Percentiles rank a stretch among this genome's conserved stretches.
Conservation (phyloP, 2,797 vertebrate species). For the Naso thynnoides region DNA sequence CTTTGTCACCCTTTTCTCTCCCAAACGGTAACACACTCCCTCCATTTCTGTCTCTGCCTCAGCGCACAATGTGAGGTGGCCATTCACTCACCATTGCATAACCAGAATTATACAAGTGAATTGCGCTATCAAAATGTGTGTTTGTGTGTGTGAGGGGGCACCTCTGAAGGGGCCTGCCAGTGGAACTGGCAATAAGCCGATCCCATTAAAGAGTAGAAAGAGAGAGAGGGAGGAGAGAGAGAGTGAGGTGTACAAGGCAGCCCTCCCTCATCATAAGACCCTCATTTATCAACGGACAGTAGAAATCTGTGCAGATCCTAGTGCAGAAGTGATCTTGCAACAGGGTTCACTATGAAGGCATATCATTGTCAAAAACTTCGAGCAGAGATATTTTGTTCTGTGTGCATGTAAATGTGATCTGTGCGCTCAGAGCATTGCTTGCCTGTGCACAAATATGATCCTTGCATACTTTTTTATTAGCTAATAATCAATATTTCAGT, state of each 20-base stretch:
- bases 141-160: slow-evolving; percentile 51
- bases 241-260: slow-evolving; percentile 30
- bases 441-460: too few relatives aligned
- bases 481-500: too few relatives aligned
- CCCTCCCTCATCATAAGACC: slow-evolving; percentile 28
- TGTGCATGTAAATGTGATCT: too few relatives aligned
- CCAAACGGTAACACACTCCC: slow-evolving; percentile 4
- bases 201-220: slow-evolving; percentile 61
- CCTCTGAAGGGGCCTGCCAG: slow-evolving; percentile 66
- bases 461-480: too few relatives aligned
- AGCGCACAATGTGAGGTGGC: slow-evolving; percentile 70
- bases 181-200: slow-evolving; percentile 66
- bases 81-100: slow-evolving; percentile 80
- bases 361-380: too few relatives aligned
- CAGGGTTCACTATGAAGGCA: too few relatives aligned
- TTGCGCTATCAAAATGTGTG: slow-evolving; percentile 67
- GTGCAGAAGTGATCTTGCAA: too few relatives aligned
- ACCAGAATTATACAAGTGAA: slow-evolving; percentile 80
- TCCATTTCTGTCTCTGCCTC: slow-evolving; percentile 59
- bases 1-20: slow-evolving; percentile 30
- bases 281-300: too few relatives aligned
- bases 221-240: slow-evolving; percentile 11
- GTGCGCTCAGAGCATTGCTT: too few relatives aligned
- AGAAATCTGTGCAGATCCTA: too few relatives aligned
- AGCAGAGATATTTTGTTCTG: too few relatives aligned